These are phyloP conservation scores for Calameuta filiformis DNA, from an alignment of 2,888 invertebrate genomes.

Conservation along the genomic window DNA sequence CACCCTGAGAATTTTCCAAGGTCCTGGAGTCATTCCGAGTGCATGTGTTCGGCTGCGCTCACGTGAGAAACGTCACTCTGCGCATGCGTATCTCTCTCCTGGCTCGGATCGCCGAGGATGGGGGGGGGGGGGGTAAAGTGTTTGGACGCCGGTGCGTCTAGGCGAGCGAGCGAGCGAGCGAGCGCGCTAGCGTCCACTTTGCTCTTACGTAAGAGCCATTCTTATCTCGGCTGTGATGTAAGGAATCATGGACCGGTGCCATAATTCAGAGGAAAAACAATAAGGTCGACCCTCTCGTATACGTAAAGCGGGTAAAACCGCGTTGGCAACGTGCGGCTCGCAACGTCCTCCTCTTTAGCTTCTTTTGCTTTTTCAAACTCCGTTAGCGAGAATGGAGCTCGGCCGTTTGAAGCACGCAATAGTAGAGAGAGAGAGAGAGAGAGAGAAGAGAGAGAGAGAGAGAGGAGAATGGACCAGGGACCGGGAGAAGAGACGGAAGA, in stretches of 20 bases:
- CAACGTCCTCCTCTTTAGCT: constrained; percentile 20
- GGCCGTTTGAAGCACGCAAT: constrained; percentile 3
- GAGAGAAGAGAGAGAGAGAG: background rate
- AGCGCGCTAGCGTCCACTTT: constrained; percentile 8
- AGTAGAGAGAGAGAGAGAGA: constrained; percentile 11
- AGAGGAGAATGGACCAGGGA: constrained; percentile 8
- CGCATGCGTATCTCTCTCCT: too few species aligned
- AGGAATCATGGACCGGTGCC: constrained; percentile 40
- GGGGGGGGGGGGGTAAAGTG: constrained; percentile 19
- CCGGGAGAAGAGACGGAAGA: too few species aligned
- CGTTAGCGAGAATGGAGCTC: constrained; percentile 9
- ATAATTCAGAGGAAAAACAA: constrained; percentile 40
- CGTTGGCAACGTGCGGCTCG: background rate
- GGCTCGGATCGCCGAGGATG: background rate
- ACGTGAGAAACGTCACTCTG: too few species aligned
- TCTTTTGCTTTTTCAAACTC: constrained; percentile 12
- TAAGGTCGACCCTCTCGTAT: constrained; percentile 30
- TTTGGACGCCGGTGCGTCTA: constrained; percentile 36
- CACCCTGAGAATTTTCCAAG: too few species aligned
- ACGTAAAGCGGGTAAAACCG: constrained; percentile 27
- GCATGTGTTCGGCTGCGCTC: too few species aligned
- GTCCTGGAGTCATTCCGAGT: too few species aligned
- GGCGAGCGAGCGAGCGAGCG: constrained; percentile 19
- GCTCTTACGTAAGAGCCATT: constrained; percentile 31
- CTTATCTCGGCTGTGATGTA: constrained; percentile 30